phyloP scores from a whole-genome alignment of 1,140 invertebrate genomes.

The Atta texana region DNA sequence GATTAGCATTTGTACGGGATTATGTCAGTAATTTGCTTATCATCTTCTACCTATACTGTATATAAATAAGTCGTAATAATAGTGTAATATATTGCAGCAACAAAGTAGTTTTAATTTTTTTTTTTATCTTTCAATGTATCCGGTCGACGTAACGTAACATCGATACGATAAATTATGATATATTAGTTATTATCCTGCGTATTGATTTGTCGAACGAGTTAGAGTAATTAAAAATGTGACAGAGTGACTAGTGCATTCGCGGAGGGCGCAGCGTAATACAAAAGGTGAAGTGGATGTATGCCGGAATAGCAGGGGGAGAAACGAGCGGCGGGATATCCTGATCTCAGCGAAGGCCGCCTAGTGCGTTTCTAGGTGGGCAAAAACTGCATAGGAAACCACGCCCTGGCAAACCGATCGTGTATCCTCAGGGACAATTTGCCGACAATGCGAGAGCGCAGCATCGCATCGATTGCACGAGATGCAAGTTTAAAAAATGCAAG shows the following conservation, averaged over 20 bases:
- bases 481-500: not conserved
- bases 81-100: not conserved
- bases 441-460: constrained; percentile 7
- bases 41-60: constrained; percentile 1
- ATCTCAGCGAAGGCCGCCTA: constrained; percentile 84
- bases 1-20: constrained; percentile 2
- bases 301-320: constrained; percentile 26
- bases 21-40: constrained; percentile 31
- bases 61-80: constrained; percentile 8
- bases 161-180: not conserved
- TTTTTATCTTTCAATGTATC: constrained; percentile 6
- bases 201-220: not conserved
- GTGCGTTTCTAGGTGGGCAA: constrained; percentile 83
- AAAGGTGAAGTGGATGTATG: constrained; percentile 34
- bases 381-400: constrained; percentile 85
- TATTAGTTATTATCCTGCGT: not conserved
- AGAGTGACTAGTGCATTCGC: not conserved
- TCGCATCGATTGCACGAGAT: not conserved
- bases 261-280: constrained; percentile 40
- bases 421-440: constrained; percentile 83
- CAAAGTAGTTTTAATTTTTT: not conserved
- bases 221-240: constrained; percentile 52
- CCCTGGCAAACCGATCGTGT: constrained; percentile 80
- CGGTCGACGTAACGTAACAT: not conserved
- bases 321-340: constrained; percentile 79